Base-by-base conservation (phyloP, 2,797 vertebrate species). In the Cirrhinus molitorella region DNA sequence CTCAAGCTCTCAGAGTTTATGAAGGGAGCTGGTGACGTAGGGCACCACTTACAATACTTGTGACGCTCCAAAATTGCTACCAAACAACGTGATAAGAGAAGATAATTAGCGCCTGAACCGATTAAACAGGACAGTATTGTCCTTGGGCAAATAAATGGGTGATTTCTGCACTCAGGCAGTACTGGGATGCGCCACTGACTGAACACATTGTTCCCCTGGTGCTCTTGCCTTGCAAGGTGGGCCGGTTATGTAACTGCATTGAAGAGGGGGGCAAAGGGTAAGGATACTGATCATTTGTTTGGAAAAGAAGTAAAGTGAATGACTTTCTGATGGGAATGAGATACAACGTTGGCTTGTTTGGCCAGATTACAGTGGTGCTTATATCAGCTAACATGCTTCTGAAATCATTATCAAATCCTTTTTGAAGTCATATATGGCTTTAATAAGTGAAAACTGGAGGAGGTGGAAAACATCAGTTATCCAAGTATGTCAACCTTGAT, bases 171-270 rank as follows among this genome's bases (percentile, higher is more conserved):
- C 84, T 87, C 82, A 28, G 83, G 79, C 40, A 17, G 40, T 90
- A 47, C 80, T 28, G 49, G 73, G 55, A 71, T 76, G 92, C 94
- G 90, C 92, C 85, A 91, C 84, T 91, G 91, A 91, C 86, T 40
- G 85, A 83, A 93, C 93, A 92, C 91, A 91, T 88, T 89, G 89
- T 90, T 90, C 87, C 85, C 68, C 73, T 28, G 86, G 2, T 31
- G 47, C 61, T 85, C 76, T 88, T 90, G 90, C 89, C 91, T 94
- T 92, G 90, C 89, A 94, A 95, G 94, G 92, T 93, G 92, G 7
- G 92, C 51, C 87, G 70, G 88, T 94, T 94, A 94, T 73, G 78
- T 89, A 95, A 94, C 84, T 31, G 10, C 47, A 45, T 17, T 82
- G 57, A 37, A 79, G 70, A 89, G 86, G 86, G 85, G 85, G 86